These are phyloP conservation scores for Marronus borbonicus DNA, from an alignment of 2,888 invertebrate species.

Conservation along the genomic window DNA sequence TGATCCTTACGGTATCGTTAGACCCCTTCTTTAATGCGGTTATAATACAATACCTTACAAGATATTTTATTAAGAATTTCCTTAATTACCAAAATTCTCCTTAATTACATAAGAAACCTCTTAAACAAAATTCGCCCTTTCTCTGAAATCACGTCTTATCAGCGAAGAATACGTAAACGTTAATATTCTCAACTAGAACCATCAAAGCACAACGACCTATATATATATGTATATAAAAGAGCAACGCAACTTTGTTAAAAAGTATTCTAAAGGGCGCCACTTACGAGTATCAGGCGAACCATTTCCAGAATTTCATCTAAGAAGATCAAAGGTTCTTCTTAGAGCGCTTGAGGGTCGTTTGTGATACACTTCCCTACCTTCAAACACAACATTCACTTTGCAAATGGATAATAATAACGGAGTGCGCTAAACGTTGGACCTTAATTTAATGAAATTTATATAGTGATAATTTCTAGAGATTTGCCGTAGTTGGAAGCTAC, in stretches of 20 bases:
- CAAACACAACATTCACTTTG: slow-evolving; percentile 16
- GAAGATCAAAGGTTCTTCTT: slow-evolving; percentile 24
- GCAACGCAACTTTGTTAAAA: slow-evolving; percentile 17
- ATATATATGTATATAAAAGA: not conserved
- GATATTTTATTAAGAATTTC: too few relatives aligned
- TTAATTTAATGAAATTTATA: slow-evolving; percentile 29
- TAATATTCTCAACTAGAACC: not conserved
- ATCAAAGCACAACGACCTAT: not conserved
- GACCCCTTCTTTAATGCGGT: too few relatives aligned
- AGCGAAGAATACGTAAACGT: not conserved
- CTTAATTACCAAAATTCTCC: too few relatives aligned
- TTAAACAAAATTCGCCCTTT: too few relatives aligned
- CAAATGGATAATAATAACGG: slow-evolving; percentile 16
- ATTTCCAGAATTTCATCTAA: slow-evolving; percentile 31
- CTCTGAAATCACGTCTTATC: too few relatives aligned
- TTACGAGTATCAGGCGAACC: not conserved
- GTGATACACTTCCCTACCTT: slow-evolving; percentile 13
- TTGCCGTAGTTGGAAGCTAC: not conserved
- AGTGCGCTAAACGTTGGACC: slow-evolving; percentile 15
- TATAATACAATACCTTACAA: too few relatives aligned
- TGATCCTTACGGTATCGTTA: too few relatives aligned
- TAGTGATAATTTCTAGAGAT: slow-evolving; percentile 16
- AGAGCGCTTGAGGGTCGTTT: slow-evolving; percentile 20
- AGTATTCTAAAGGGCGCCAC: slow-evolving; percentile 19
- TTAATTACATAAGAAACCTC: too few relatives aligned